A percentile compares a stretch with the other conserved stretches of the same genome.
Conservation (phyloP, 2,797 vertebrate species). For the Coregonus ussuriensis region DNA sequence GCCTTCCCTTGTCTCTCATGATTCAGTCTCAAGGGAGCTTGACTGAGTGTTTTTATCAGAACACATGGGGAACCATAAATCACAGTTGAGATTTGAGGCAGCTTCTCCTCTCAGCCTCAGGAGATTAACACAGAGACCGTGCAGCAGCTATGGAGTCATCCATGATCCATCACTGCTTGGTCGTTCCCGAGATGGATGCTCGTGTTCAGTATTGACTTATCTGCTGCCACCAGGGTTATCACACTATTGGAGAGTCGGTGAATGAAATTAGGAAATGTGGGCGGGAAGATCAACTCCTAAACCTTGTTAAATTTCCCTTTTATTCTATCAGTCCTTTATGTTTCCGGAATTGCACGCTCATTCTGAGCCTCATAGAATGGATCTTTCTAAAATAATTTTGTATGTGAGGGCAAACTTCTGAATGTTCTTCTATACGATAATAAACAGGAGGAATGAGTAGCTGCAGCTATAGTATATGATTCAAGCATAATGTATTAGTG, state of each 20-base stretch:
- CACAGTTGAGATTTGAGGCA: conserved; percentile 36
- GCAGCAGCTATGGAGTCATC: conserved; percentile 38
- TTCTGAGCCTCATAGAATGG: background rate
- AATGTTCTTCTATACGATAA: background rate
- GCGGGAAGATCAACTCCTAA: background rate
- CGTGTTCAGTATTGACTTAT: conserved; percentile 45
- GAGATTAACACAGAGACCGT: conserved; percentile 42
- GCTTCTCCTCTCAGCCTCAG: conserved; percentile 29
- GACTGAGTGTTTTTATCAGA: conserved; percentile 23
- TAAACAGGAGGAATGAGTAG: background rate
- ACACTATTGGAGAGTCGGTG: conserved; percentile 17
- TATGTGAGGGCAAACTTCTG: background rate
- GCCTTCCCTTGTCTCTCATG: conserved; percentile 1
- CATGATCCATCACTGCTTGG: conserved; percentile 50
- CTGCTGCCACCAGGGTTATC: conserved; percentile 41
- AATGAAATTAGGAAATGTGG: conserved; percentile 43
- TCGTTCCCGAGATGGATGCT: conserved; percentile 59
- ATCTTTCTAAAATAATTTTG: background rate
- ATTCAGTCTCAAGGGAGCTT: conserved; percentile 11
- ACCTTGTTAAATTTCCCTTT: conserved; percentile 15
- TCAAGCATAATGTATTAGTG: too few species aligned
- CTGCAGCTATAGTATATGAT: too few species aligned
- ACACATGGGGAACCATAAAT: conserved; percentile 33
- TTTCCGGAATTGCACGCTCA: background rate
- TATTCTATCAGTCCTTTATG: conserved; percentile 2